These are phyloP conservation scores for Coelinius sp. DNA, from an alignment of 2,888 invertebrate genomes.

Conservation along the genomic window DNA sequence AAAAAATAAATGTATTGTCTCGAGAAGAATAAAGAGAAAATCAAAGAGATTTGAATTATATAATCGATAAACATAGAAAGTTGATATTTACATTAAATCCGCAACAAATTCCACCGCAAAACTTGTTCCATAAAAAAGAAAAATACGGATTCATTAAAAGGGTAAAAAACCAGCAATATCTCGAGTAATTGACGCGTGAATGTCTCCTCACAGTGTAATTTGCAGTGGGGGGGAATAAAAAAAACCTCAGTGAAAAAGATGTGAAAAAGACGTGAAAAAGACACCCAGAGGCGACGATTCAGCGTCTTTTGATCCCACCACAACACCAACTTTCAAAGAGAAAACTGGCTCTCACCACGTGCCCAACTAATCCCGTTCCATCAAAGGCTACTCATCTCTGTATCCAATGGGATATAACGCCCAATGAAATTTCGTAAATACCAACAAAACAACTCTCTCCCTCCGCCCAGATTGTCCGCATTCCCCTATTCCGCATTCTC, in stretches of 20 bases:
- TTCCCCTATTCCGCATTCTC: conserved; percentile 19
- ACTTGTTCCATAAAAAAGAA: neutral
- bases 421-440: conserved; percentile 18
- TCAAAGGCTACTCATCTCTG: conserved; percentile 8
- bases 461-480: conserved; percentile 12
- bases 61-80: too few species aligned
- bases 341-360: conserved; percentile 18
- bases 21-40: too few species aligned
- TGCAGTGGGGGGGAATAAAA: neutral
- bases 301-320: conserved; percentile 14
- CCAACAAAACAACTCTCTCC: conserved; percentile 11
- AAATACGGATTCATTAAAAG: neutral
- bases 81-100: too few species aligned
- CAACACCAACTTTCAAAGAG: conserved; percentile 12
- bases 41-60: too few species aligned
- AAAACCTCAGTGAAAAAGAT: neutral
- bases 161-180: neutral
- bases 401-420: conserved; percentile 4
- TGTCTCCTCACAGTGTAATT: conserved; percentile 12
- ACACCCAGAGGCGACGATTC: conserved; percentile 10
- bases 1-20: neutral
- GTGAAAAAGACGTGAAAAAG: neutral
- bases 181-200: conserved; percentile 9
- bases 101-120: neutral
- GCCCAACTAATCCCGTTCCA: conserved; percentile 25